These are phyloP conservation scores for Halcyon malimbica DNA, from an alignment of 2,113 vertebrate genomes.

Conservation along the genomic window DNA sequence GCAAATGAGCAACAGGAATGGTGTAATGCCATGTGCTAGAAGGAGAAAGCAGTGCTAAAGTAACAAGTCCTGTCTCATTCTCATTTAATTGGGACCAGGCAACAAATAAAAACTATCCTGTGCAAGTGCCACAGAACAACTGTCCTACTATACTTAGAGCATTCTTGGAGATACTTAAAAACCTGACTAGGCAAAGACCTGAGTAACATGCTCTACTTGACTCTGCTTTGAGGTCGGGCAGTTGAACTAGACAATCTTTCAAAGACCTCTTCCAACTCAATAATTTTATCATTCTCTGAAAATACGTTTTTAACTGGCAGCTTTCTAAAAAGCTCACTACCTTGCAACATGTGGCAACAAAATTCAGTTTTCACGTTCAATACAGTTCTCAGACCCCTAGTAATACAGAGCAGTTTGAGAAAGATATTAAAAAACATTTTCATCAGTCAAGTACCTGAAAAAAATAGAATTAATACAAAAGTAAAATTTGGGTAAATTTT, in stretches of 20 bases:
- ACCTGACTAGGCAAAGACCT: neutral
- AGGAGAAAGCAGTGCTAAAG: neutral
- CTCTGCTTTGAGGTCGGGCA: rapidly evolving
- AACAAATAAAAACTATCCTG: neutral
- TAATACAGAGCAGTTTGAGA: neutral
- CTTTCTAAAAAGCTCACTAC: neutral
- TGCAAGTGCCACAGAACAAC: neutral
- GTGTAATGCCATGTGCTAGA: neutral
- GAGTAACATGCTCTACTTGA: neutral
- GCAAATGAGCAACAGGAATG: neutral
- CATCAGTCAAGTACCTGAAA: neutral
- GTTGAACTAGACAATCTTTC: neutral
- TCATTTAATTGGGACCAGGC: neutral
- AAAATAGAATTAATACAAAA: neutral
- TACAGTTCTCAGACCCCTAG: neutral
- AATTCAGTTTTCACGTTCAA: neutral
- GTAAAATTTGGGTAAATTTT: neutral
- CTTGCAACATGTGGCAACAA: neutral
- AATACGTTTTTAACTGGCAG: neutral
- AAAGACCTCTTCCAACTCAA: neutral
- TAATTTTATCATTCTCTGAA: neutral
- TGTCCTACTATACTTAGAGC: neutral
- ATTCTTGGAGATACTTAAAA: neutral
- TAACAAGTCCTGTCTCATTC: neutral
- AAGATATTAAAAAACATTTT: neutral